Conservation (phyloP, 2,888 invertebrate species). For the Mythimna pallens region DNA sequence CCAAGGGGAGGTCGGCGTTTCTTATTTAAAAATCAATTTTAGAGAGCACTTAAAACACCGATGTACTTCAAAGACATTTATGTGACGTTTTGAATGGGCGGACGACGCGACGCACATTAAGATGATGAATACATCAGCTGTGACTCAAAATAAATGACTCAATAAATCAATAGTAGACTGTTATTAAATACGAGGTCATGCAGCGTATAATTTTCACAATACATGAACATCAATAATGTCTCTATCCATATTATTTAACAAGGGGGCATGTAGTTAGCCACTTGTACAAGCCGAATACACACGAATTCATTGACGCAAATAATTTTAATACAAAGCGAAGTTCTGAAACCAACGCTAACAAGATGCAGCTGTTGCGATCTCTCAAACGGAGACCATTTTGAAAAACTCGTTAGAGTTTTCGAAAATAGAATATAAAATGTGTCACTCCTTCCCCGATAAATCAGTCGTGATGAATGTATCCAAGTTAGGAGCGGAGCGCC, state of each 20-base stretch:
- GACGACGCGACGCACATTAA: slow-evolving; percentile 71
- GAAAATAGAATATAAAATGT: slow-evolving; percentile 90
- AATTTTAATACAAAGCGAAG: slow-evolving; percentile 85
- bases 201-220: slow-evolving; percentile 84
- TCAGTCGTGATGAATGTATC: slow-evolving; percentile 89
- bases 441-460: slow-evolving; percentile 90
- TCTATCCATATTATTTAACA: slow-evolving; percentile 72
- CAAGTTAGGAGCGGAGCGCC: slow-evolving; percentile 84
- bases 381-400: slow-evolving; percentile 86
- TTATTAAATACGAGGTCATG: slow-evolving; percentile 81
- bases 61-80: slow-evolving; percentile 69
- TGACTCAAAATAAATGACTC: slow-evolving; percentile 77
- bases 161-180: slow-evolving; percentile 83
- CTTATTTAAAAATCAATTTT: slow-evolving; percentile 87
- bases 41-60: slow-evolving; percentile 74
- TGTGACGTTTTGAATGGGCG: slow-evolving; percentile 71
- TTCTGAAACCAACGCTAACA: slow-evolving; percentile 85
- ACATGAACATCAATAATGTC: slow-evolving; percentile 77
- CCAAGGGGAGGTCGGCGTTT: slow-evolving; percentile 74
- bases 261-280: slow-evolving; percentile 72
- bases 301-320: slow-evolving; percentile 84
- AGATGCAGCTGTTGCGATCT: slow-evolving; percentile 89
- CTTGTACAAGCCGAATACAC: slow-evolving; percentile 74
- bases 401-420: slow-evolving; percentile 88
- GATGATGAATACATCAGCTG: slow-evolving; percentile 81